These are phyloP conservation scores for Columbina picui DNA, from an alignment of 2,113 vertebrate genomes.

Conservation along the genomic window DNA sequence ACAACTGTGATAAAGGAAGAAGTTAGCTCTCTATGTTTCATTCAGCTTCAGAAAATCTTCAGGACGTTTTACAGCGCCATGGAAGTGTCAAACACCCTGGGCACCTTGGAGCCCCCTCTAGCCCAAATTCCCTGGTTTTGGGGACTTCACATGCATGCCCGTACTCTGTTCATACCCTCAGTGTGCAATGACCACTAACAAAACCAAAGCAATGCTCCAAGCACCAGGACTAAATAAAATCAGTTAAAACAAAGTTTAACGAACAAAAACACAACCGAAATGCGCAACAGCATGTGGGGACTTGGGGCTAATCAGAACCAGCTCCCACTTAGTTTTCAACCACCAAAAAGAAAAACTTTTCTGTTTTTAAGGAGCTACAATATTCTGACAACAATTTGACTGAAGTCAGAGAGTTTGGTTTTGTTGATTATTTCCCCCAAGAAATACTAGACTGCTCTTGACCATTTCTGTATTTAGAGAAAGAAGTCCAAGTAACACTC, in stretches of 20 bases:
- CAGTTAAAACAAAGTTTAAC: background rate
- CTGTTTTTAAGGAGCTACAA: background rate
- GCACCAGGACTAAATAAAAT: background rate
- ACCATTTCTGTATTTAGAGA: background rate
- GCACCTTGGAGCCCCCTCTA: background rate
- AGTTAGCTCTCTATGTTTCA: background rate
- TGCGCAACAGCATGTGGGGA: background rate
- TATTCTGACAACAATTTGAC: background rate
- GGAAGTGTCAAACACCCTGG: background rate
- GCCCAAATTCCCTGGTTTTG: background rate
- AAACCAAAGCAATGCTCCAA: background rate
- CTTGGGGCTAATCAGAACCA: conserved; percentile 50
- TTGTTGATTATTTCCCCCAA: background rate
- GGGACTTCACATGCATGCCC: background rate
- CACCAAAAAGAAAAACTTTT: conserved; percentile 30
- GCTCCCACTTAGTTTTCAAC: conserved; percentile 48
- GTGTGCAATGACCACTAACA: background rate
- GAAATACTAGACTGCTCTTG: background rate
- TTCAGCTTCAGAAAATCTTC: background rate
- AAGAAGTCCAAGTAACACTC: background rate
- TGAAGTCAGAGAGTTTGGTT: background rate
- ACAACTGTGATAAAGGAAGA: background rate
- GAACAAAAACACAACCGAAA: conserved; percentile 26
- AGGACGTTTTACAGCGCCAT: background rate
- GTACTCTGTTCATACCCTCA: background rate